Evolutionary conservation across 2,797 vertebrate genomes (phyloP).

Genomic region (Poeciliopsis paucimaculata): DNA sequence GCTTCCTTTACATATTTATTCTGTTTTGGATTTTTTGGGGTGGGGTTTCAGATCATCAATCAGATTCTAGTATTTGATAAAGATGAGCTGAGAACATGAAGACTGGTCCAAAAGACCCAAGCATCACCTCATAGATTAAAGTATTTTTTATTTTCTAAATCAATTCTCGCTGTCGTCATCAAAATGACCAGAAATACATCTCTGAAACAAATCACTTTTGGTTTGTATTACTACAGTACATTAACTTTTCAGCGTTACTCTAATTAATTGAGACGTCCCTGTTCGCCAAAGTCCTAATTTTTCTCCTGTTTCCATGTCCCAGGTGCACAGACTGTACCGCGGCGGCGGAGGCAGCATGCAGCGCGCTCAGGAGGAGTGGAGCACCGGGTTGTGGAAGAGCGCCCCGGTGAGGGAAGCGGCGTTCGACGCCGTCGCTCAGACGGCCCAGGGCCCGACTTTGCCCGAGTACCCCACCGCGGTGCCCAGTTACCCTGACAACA

Average conservation of each 20-base stretch:
- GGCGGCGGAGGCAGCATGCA: conserved; percentile 90
- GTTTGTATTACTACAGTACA: too few species aligned
- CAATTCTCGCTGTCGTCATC: neutral
- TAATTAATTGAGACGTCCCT: neutral
- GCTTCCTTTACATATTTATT: neutral
- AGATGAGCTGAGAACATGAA: neutral
- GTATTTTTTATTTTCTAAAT: neutral
- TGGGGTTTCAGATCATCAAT: too few species aligned
- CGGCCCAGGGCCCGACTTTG: conserved; percentile 79
- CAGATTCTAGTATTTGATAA: neutral
- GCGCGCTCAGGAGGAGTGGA: conserved; percentile 94
- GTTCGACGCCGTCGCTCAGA: conserved; percentile 85
- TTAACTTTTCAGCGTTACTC: neutral
- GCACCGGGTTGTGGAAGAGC: conserved; percentile 86
- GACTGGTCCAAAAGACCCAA: neutral
- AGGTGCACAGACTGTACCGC: conserved; percentile 94
- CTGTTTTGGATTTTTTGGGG: neutral
- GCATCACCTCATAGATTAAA: neutral
- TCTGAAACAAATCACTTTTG: neutral
- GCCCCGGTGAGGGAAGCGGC: conserved; percentile 86
- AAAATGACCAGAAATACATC: neutral
- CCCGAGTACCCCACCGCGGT: conserved; percentile 91
- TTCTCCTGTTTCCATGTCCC: neutral
- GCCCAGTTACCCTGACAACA: conserved; percentile 87
- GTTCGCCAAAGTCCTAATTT: neutral